phyloP scores from a whole-genome alignment of 2,888 invertebrate species.

The Lochmaea capreae region DNA sequence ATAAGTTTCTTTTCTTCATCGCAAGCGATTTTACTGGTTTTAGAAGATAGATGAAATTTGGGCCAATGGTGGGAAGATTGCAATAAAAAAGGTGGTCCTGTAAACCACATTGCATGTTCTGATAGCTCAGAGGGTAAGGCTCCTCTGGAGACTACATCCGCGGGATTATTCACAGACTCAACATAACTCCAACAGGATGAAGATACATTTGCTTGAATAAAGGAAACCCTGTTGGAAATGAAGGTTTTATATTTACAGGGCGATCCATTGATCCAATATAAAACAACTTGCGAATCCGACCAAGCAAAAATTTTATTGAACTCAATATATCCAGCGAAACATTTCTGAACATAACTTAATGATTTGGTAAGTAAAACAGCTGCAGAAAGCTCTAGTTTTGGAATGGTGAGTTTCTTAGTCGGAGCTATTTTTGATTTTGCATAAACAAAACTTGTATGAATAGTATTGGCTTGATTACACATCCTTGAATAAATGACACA shows the following conservation, averaged over 20 bases:
- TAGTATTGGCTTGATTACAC: no score
- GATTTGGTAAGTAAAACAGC: slow-evolving; percentile 8
- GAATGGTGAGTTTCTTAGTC: neutral
- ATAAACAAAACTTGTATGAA: no score
- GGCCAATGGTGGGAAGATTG: neutral
- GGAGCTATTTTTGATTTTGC: slow-evolving; percentile 19
- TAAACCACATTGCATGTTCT: neutral
- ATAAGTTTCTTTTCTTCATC: neutral
- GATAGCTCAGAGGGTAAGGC: neutral
- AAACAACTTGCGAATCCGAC: no score
- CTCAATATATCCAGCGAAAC: neutral
- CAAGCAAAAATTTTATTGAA: neutral
- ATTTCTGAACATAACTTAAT: no score
- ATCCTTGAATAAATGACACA: neutral
- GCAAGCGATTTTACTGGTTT: neutral
- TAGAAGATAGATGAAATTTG: neutral
- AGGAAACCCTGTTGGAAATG: slow-evolving; percentile 20
- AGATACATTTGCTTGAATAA: slow-evolving; percentile 22
- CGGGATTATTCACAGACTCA: slow-evolving; percentile 31
- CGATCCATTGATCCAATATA: no score
- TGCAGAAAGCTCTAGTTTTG: slow-evolving; percentile 21
- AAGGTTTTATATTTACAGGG: slow-evolving; percentile 30
- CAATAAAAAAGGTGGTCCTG: neutral
- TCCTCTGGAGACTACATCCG: slow-evolving; percentile 23
- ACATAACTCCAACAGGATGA: slow-evolving; percentile 31